Percentiles rank a stretch among this genome's conserved stretches.
Evolutionary conservation across 2,888 invertebrate species (phyloP).

Genomic region (Nemoura dubitans): DNA sequence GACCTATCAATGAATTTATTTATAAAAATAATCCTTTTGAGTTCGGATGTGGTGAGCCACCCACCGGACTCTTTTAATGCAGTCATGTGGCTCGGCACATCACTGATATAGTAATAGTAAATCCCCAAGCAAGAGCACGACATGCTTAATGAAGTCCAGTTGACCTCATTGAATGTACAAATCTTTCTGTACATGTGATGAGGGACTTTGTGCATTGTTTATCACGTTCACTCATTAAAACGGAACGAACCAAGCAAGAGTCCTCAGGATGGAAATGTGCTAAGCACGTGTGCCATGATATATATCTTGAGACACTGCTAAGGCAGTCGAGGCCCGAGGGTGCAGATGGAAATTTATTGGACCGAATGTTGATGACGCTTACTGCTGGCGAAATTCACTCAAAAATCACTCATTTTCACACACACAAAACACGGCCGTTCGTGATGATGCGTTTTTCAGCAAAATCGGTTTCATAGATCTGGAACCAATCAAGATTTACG

Average conservation of each 20-base stretch:
- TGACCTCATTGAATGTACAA: background rate
- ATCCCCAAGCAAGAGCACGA: no score
- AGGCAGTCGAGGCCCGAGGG: slow-evolving; percentile 4
- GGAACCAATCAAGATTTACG: no score
- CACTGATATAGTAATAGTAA: no score
- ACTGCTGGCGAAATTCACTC: no score
- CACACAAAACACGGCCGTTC: no score
- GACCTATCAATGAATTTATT: background rate
- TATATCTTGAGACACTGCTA: no score
- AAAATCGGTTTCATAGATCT: no score
- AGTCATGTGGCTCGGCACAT: no score
- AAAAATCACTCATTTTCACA: no score
- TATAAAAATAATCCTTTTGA: background rate
- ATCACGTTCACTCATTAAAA: slow-evolving; percentile 1
- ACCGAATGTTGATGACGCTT: background rate
- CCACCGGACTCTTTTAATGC: background rate
- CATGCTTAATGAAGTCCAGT: background rate
- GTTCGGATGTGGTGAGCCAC: background rate
- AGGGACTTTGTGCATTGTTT: background rate
- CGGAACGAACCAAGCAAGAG: background rate
- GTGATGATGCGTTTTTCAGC: no score
- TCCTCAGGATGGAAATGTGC: background rate
- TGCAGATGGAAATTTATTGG: background rate
- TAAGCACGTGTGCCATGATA: background rate
- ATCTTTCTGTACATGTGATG: background rate